Evolutionary conservation across 2,113 vertebrate genomes (phyloP).

Genomic region (Podarcis cretensis): DNA sequence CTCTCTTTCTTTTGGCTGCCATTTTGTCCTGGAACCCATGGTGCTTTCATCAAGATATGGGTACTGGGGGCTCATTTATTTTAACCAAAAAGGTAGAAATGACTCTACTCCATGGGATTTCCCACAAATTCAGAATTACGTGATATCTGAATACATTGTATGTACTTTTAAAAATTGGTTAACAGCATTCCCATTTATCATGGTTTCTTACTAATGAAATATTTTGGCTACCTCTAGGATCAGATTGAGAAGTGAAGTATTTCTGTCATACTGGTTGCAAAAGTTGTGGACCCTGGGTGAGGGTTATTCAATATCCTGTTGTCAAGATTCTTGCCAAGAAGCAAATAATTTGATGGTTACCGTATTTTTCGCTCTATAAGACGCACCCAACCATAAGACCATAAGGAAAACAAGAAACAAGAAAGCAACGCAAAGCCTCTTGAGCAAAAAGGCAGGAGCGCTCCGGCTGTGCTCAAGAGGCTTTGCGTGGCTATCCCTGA

Average conservation of each 20-base stretch:
- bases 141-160: background rate
- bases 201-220: background rate
- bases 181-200: background rate
- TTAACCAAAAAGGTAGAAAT: background rate
- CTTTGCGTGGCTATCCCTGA: no score
- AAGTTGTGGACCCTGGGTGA: background rate
- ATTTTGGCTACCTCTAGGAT: background rate
- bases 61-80: background rate
- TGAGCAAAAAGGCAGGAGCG: no score
- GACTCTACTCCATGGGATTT: background rate
- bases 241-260: background rate
- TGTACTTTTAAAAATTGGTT: background rate
- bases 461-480: no score
- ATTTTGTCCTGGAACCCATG: no score
- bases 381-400: no score
- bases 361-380: no score
- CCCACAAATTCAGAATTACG: background rate
- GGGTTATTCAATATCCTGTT: background rate
- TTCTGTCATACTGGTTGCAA: background rate
- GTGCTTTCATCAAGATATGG: no score
- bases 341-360: background rate
- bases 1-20: no score
- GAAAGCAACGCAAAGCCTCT: no score
- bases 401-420: no score
- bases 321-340: background rate